These are phyloP conservation scores for Psittacara wagleri DNA, from an alignment of 2,113 vertebrate genomes.

Conservation along the genomic window DNA sequence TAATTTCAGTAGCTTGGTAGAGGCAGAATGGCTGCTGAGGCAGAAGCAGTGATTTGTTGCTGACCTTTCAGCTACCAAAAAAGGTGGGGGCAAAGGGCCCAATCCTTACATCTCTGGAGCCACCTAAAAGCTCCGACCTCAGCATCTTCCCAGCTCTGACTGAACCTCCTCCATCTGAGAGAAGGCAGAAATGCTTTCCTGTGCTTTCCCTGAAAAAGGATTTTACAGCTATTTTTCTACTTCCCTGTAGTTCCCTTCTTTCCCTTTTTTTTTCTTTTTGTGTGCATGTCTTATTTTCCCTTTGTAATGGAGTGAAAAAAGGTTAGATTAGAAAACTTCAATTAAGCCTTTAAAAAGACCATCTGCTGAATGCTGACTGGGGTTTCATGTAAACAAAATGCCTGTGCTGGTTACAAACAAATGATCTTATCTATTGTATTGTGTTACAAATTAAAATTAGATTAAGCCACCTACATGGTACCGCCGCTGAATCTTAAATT, in stretches of 20 bases:
- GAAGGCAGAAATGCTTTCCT: not conserved
- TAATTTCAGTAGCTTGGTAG: not conserved
- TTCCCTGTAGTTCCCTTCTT: not conserved
- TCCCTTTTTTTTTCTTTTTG: not conserved
- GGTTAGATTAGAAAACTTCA: slow-evolving; percentile 72
- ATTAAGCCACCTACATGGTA: slow-evolving; percentile 77
- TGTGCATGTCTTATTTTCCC: not conserved
- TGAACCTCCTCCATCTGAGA: not conserved
- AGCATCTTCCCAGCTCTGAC: not conserved
- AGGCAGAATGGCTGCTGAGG: rapidly evolving
- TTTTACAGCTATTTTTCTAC: slow-evolving; percentile 28
- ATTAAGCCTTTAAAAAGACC: slow-evolving; percentile 76
- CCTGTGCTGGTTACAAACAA: slow-evolving; percentile 74
- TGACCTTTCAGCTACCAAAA: not conserved
- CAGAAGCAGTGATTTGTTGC: not conserved
- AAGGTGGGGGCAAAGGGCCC: not conserved
- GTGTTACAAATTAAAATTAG: slow-evolving; percentile 87
- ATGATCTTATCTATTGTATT: slow-evolving; percentile 76
- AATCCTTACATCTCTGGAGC: not conserved
- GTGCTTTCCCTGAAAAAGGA: not conserved
- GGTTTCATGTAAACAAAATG: slow-evolving; percentile 88
- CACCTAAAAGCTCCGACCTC: not conserved
- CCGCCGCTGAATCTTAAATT: slow-evolving; percentile 86
- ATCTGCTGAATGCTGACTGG: slow-evolving; percentile 80
- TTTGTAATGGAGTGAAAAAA: slow-evolving; percentile 53